These are phyloP conservation scores for Tetragonisca angustula DNA, from an alignment of 2,888 invertebrate species.

Conservation along the genomic window DNA sequence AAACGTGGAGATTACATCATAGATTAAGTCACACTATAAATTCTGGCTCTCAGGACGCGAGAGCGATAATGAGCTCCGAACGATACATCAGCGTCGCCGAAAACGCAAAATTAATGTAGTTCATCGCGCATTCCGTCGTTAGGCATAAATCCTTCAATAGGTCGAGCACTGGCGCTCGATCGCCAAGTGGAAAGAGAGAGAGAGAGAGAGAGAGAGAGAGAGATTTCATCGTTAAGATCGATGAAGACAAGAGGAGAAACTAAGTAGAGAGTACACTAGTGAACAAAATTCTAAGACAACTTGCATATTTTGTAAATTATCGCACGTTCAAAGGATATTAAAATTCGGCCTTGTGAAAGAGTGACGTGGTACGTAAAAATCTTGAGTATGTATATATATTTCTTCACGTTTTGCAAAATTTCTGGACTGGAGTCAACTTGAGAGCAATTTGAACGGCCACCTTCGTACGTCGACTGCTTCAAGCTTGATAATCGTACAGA, in stretches of 20 bases:
- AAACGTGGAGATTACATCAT: conserved; percentile 71
- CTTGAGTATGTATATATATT: too few relatives aligned
- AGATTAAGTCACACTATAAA: conserved; percentile 71
- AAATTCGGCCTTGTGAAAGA: too few relatives aligned
- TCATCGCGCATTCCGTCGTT: conserved; percentile 62
- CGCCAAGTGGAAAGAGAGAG: conserved; percentile 3
- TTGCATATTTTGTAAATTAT: too few relatives aligned
- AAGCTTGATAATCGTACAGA: too few relatives aligned
- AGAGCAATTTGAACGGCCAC: too few relatives aligned
- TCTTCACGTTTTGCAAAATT: too few relatives aligned
- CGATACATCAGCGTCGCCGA: conserved; percentile 70
- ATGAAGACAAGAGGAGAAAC: conserved; percentile 19
- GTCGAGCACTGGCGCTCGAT: conserved; percentile 32
- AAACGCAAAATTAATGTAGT: conserved; percentile 72
- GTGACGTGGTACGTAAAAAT: too few relatives aligned
- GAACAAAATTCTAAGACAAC: too few relatives aligned
- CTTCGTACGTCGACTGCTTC: too few relatives aligned
- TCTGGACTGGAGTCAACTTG: too few relatives aligned
- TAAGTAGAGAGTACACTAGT: too few relatives aligned
- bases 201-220: neutral
- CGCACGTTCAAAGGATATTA: too few relatives aligned
- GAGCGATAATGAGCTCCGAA: conserved; percentile 70
- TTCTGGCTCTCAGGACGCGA: conserved; percentile 58
- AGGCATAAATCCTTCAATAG: conserved; percentile 66
- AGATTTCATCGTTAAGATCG: neutral